Conservation (phyloP, 2,797 vertebrate species). For the Schizothorax lantsangensis region DNA sequence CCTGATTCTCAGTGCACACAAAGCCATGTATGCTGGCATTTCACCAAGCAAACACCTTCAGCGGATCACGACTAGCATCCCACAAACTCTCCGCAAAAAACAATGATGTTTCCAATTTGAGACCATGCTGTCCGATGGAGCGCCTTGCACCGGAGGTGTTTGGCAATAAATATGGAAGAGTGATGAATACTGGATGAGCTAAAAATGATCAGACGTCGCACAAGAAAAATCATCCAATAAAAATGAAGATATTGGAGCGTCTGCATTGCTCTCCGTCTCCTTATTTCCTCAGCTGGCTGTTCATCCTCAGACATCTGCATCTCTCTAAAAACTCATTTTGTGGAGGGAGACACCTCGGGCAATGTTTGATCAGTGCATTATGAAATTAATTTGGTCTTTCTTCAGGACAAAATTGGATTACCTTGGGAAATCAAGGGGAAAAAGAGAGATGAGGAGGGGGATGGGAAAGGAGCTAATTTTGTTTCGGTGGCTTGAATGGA, state of each 20-base stretch:
- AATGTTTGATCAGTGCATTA: conserved; percentile 70
- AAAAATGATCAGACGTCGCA: conserved; percentile 57
- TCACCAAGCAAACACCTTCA: conserved; percentile 18
- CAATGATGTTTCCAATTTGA: conserved; percentile 41
- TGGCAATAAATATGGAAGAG: conserved; percentile 52
- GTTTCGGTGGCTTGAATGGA: conserved; percentile 62
- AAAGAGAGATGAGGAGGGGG: conserved; percentile 44
- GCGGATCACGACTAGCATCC: neutral
- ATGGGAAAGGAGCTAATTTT: conserved; percentile 60
- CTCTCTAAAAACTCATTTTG: conserved; percentile 69
- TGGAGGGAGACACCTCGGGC: conserved; percentile 67
- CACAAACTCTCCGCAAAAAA: conserved; percentile 4
- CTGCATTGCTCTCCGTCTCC: conserved; percentile 42
- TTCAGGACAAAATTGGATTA: conserved; percentile 72
- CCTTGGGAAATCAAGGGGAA: conserved; percentile 68
- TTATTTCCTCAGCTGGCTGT: conserved; percentile 56
- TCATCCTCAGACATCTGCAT: conserved; percentile 65
- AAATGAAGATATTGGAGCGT: conserved; percentile 55
- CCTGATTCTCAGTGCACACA: no score
- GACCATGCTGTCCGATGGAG: conserved; percentile 46
- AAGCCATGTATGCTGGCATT: neutral
- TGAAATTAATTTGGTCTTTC: conserved; percentile 74
- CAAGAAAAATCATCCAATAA: conserved; percentile 60
- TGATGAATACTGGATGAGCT: conserved; percentile 55
- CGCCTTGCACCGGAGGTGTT: conserved; percentile 22